Conservation (phyloP, 2,113 vertebrate species). For the Diadophis punctatus region DNA sequence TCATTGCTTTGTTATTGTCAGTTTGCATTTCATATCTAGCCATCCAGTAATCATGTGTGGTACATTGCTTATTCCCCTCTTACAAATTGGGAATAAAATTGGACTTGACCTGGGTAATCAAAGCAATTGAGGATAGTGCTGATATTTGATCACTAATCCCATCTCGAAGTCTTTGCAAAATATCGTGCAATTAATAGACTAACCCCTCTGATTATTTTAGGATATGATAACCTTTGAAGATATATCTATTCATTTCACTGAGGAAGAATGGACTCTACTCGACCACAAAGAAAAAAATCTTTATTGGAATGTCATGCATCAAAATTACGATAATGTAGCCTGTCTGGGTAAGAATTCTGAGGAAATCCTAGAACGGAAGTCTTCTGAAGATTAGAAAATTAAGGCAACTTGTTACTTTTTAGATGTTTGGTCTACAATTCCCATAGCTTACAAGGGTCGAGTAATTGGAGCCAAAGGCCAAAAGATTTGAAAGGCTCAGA, state of each 20-base stretch:
- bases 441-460: background rate
- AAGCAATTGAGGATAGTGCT: background rate
- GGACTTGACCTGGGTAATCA: background rate
- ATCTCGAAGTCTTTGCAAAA: background rate
- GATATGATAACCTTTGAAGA: conserved; percentile 5
- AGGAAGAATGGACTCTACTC: conserved; percentile 10
- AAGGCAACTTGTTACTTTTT: background rate
- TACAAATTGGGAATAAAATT: background rate
- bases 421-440: background rate
- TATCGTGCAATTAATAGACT: background rate
- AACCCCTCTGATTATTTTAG: background rate
- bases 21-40: background rate
- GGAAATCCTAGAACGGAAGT: background rate
- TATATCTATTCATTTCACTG: conserved; percentile 5
- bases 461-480: background rate
- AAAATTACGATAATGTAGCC: conserved; percentile 17
- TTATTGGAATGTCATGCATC: conserved; percentile 11
- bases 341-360: background rate
- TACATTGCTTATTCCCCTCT: background rate
- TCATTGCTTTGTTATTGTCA: background rate
- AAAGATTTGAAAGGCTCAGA: background rate
- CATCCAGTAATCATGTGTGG: no score
- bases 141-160: background rate
- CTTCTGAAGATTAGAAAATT: background rate
- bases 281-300: background rate